These are phyloP conservation scores for Apeltes quadracus DNA, from an alignment of 2,113 vertebrate species.

Conservation along the genomic window DNA sequence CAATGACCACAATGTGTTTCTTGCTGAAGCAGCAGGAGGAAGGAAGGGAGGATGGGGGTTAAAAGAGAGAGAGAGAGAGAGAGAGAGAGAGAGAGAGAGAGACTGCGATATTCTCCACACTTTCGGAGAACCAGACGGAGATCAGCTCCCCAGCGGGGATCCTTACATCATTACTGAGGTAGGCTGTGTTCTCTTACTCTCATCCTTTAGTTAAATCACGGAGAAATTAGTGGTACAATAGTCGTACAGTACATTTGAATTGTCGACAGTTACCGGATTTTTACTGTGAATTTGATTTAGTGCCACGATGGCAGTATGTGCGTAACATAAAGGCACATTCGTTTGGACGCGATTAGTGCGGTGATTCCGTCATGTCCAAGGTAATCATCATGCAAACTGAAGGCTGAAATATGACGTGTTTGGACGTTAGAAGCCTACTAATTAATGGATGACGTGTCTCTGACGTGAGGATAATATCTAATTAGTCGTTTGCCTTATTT, in stretches of 20 bases:
- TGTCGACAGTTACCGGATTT: not conserved
- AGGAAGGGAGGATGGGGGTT: not conserved
- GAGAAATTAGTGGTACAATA: not conserved
- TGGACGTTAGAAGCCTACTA: not conserved
- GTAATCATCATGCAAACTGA: slow-evolving; percentile 25
- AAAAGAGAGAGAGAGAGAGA: slow-evolving; percentile 9
- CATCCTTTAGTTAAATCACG: not conserved
- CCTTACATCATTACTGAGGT: slow-evolving; percentile 66
- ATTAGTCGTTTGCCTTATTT: slow-evolving; percentile 54
- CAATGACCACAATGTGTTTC: slow-evolving; percentile 37
- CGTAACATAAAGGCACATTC: not conserved
- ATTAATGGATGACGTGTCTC: slow-evolving; percentile 36
- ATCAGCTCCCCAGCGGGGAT: slow-evolving; percentile 60
- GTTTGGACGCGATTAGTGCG: not conserved
- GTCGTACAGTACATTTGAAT: not conserved
- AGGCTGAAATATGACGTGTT: slow-evolving; percentile 8
- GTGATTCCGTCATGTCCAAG: slow-evolving; percentile 19
- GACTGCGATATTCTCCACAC: slow-evolving; percentile 58
- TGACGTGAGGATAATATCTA: slow-evolving; percentile 56
- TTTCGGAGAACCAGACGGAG: slow-evolving; percentile 65
- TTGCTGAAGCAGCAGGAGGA: slow-evolving; percentile 22
- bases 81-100: not conserved
- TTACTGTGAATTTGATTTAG: not conserved
- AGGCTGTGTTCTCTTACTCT: slow-evolving; percentile 53
- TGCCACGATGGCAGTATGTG: slow-evolving; percentile 2